These are phyloP conservation scores for Teleopsis dalmanni DNA, from an alignment of 1,140 invertebrate species.

Conservation along the genomic window DNA sequence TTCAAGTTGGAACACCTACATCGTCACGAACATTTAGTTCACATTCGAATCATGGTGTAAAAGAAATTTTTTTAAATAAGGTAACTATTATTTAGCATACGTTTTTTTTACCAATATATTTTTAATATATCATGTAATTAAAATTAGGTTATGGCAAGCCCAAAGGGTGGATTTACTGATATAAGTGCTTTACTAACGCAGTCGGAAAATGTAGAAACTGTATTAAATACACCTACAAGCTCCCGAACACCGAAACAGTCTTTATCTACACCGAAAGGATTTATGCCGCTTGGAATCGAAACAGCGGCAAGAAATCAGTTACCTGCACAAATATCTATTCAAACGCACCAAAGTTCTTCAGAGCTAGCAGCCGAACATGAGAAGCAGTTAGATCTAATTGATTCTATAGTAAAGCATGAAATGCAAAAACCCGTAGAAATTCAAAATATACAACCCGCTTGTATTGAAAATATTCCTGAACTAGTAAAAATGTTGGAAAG, in stretches of 20 bases:
- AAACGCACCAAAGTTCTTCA: constrained; percentile 37
- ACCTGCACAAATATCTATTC: constrained; percentile 36
- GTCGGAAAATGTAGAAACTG: neutral
- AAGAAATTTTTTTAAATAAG: constrained; percentile 39
- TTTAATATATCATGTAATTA: neutral
- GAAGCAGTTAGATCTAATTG: constrained; percentile 42
- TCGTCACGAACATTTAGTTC: too few relatives aligned
- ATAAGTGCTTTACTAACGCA: constrained; percentile 24
- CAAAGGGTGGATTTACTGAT: constrained; percentile 39
- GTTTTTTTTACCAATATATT: neutral
- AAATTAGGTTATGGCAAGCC: constrained; percentile 19
- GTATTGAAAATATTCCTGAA: constrained; percentile 37
- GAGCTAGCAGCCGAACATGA: constrained; percentile 38
- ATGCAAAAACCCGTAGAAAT: constrained; percentile 24
- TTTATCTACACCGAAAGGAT: constrained; percentile 21
- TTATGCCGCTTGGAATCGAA: constrained; percentile 33
- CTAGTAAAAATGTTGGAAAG: constrained; percentile 42
- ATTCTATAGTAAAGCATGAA: constrained; percentile 32
- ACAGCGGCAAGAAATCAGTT: constrained; percentile 39
- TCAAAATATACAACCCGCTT: constrained; percentile 16
- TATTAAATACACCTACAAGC: constrained; percentile 4
- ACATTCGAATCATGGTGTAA: constrained; percentile 31
- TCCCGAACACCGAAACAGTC: neutral
- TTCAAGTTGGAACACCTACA: constrained; percentile 16
- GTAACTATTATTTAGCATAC: constrained; percentile 5